Conservation (phyloP, 2,113 vertebrate species). For the Ctenodactylus gundi region DNA sequence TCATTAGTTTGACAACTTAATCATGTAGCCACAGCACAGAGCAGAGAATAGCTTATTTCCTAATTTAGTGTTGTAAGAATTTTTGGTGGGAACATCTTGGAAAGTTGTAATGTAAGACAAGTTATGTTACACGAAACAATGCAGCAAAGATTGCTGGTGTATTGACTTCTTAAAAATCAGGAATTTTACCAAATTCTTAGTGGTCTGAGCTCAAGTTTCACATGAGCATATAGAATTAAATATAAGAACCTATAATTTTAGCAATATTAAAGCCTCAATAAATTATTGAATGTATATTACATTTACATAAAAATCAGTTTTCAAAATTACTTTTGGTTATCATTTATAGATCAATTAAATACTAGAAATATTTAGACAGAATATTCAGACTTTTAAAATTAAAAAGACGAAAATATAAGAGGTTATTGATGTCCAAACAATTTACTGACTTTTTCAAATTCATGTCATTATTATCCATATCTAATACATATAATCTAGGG, state of each 20-base stretch:
- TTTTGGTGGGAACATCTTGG: not conserved
- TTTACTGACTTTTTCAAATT: not conserved
- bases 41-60: not conserved
- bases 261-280: not conserved
- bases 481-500: not conserved
- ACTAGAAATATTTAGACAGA: not conserved
- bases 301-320: not conserved
- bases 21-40: not conserved
- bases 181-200: not conserved
- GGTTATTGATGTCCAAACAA: not conserved
- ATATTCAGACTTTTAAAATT: not conserved
- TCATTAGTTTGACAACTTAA: not conserved
- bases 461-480: not conserved
- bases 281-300: not conserved
- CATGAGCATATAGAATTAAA: no score
- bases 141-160: not conserved
- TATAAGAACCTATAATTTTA: not conserved
- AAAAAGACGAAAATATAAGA: not conserved
- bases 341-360: not conserved
- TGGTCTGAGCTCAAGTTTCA: not conserved
- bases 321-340: not conserved
- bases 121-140: not conserved
- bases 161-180: not conserved
- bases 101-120: not conserved
- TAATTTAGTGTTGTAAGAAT: not conserved